Conservation (phyloP, 2,888 invertebrate genomes). For the Acronicta aceris region DNA sequence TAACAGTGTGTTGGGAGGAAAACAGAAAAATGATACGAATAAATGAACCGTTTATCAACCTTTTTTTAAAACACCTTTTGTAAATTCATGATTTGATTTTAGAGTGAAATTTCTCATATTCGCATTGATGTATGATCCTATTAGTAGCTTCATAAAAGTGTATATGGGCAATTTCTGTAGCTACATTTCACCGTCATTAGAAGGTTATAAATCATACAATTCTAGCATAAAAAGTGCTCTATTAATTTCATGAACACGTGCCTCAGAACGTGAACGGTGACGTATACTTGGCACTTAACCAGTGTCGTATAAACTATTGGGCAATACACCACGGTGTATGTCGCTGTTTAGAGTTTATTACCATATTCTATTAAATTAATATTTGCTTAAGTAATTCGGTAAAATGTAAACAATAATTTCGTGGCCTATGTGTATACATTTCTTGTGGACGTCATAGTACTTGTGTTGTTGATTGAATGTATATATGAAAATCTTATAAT, state of each 20-base stretch:
- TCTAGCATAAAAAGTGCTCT: slow-evolving; percentile 30
- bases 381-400: slow-evolving; percentile 20
- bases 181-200: not conserved
- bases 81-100: no score
- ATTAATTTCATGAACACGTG: slow-evolving; percentile 31
- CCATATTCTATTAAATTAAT: slow-evolving; percentile 16
- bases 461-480: slow-evolving; percentile 13
- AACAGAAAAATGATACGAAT: no score
- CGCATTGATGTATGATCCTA: no score
- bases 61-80: no score
- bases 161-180: not conserved
- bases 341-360: slow-evolving; percentile 29
- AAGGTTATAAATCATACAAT: slow-evolving; percentile 21
- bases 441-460: slow-evolving; percentile 9
- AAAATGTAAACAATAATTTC: slow-evolving; percentile 31
- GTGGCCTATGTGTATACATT: not conserved
- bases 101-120: no score
- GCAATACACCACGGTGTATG: slow-evolving; percentile 23
- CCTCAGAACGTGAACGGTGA: slow-evolving; percentile 28
- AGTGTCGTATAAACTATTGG: slow-evolving; percentile 24
- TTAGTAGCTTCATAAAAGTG: no score
- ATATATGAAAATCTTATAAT: slow-evolving; percentile 3
- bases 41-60: no score
- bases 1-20: no score
- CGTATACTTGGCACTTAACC: slow-evolving; percentile 36